phyloP scores from a whole-genome alignment of 2,113 vertebrate species.

The Aspidoscelis tigris region DNA sequence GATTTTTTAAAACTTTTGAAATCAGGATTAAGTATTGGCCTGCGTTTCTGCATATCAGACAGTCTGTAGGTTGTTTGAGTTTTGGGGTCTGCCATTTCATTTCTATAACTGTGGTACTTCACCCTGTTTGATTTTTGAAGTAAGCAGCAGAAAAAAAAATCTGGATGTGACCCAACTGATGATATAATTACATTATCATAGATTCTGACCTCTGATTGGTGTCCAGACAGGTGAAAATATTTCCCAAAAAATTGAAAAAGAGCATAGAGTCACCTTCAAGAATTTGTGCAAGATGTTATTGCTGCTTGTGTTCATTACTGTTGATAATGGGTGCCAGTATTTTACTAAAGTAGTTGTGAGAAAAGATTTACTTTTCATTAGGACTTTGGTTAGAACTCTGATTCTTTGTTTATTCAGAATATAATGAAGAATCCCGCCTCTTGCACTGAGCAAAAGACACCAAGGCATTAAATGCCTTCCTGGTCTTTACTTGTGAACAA shows the following conservation, averaged over 20 bases:
- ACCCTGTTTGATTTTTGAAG: not conserved
- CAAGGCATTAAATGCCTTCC: not conserved
- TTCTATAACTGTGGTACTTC: not conserved
- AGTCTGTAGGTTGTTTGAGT: not conserved
- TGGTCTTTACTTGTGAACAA: not conserved
- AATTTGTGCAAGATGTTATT: not conserved
- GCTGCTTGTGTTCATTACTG: not conserved
- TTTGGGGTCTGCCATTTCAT: not conserved
- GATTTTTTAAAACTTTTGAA: not conserved
- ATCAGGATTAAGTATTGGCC: not conserved
- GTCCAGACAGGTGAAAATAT: not conserved
- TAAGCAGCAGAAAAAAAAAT: not conserved
- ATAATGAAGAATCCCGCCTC: not conserved
- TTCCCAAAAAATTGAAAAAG: not conserved
- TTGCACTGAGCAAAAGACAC: not conserved
- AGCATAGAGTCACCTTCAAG: not conserved
- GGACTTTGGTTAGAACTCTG: not conserved
- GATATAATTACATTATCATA: not conserved
- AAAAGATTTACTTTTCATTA: not conserved
- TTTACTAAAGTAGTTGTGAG: too few species aligned
- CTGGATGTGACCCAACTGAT: not conserved
- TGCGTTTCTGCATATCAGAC: not conserved
- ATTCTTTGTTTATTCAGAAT: not conserved
- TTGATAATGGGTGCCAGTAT: not conserved
- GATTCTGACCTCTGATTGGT: not conserved